These are phyloP conservation scores for Mechanitis messenoides DNA, from an alignment of 2,888 invertebrate species.

Conservation along the genomic window DNA sequence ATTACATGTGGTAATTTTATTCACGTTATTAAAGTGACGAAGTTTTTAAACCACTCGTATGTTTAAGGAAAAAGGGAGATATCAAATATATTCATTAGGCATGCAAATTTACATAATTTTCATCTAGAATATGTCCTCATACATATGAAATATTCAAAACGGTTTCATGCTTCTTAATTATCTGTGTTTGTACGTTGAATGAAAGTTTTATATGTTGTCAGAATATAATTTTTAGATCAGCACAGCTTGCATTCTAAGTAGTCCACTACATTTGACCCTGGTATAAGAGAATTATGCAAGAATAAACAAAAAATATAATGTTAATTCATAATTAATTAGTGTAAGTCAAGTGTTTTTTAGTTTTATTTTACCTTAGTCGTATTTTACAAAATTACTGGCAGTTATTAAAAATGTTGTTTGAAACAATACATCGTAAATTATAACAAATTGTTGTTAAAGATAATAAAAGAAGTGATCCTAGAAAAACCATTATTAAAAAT, in stretches of 20 bases:
- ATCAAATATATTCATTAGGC: slow-evolving; percentile 61
- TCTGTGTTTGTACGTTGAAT: slow-evolving; percentile 62
- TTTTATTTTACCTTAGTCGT: too few species aligned
- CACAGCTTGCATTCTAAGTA: slow-evolving; percentile 31
- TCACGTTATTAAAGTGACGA: neutral
- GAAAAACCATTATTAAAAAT: too few species aligned
- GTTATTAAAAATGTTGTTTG: too few species aligned
- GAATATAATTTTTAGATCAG: slow-evolving; percentile 35
- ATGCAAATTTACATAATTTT: slow-evolving; percentile 68
- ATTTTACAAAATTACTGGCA: too few species aligned
- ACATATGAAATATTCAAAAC: slow-evolving; percentile 75
- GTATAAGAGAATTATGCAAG: slow-evolving; percentile 20
- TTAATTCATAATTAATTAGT: too few species aligned
- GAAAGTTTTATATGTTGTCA: slow-evolving; percentile 53
- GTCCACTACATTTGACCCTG: slow-evolving; percentile 21
- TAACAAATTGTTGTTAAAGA: too few species aligned
- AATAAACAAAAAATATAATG: slow-evolving; percentile 8
- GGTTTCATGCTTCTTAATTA: slow-evolving; percentile 74
- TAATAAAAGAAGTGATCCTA: too few species aligned
- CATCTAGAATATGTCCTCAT: slow-evolving; percentile 68
- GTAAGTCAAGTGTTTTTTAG: too few species aligned
- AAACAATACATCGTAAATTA: too few species aligned
- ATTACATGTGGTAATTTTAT: neutral
- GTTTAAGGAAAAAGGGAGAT: slow-evolving; percentile 24
- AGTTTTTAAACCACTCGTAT: slow-evolving; percentile 3